Percentiles rank a stretch among this genome's conserved stretches.
These are phyloP conservation scores for Centroberyx gerrardi DNA, from an alignment of 2,797 vertebrate genomes.

Conservation along the genomic window DNA sequence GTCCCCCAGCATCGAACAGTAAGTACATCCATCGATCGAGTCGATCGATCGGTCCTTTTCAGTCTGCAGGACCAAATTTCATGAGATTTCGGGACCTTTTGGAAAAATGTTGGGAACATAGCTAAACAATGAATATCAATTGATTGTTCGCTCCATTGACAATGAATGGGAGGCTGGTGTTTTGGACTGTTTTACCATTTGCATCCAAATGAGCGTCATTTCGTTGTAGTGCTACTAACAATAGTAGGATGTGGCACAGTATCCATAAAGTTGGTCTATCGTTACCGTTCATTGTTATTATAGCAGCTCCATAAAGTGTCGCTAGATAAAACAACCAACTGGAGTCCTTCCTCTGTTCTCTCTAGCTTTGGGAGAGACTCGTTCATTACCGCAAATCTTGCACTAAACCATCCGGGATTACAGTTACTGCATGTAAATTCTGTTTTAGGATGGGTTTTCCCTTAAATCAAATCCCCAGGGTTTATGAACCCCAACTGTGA, in stretches of 20 bases:
- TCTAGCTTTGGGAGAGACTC: background rate
- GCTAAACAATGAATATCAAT: too few relatives aligned
- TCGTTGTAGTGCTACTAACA: background rate
- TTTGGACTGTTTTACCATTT: background rate
- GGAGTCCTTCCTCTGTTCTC: background rate
- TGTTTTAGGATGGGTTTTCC: background rate
- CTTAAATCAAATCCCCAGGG: background rate
- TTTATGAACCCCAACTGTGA: too few relatives aligned
- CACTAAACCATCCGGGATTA: background rate
- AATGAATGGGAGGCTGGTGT: too few relatives aligned
- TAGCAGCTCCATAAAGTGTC: too few relatives aligned
- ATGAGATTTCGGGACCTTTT: too few relatives aligned
- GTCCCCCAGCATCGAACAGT: constrained; percentile 98
- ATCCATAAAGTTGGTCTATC: background rate
- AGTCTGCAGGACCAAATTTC: background rate
- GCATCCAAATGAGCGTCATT: background rate
- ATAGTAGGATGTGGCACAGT: background rate
- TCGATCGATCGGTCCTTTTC: background rate
- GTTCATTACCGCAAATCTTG: background rate
- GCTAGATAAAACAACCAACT: too few relatives aligned
- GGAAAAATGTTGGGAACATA: too few relatives aligned
- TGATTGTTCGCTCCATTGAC: too few relatives aligned
- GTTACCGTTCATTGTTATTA: background rate
- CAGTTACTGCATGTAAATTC: background rate
- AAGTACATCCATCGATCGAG: constrained; percentile 73